These are phyloP conservation scores for Eucera pruinosa DNA, from an alignment of 2,888 invertebrate genomes.

Conservation along the genomic window DNA sequence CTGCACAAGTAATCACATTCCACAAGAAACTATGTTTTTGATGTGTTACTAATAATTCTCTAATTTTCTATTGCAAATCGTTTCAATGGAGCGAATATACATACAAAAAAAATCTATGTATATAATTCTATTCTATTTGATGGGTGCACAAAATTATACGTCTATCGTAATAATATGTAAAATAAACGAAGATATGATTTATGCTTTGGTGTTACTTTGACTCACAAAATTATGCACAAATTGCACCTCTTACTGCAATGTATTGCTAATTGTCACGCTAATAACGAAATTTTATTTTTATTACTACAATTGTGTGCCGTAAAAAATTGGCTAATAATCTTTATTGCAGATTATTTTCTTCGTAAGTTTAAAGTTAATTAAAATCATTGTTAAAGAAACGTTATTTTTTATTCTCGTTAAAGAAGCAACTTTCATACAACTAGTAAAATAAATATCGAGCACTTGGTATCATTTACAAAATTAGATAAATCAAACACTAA, in stretches of 20 bases:
- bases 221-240: slow-evolving; percentile 66
- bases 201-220: slow-evolving; percentile 60
- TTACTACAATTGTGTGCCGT: slow-evolving; percentile 8
- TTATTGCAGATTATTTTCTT: slow-evolving; percentile 1
- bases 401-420: too few species aligned
- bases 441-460: too few species aligned
- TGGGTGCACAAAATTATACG: slow-evolving; percentile 32
- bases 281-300: slow-evolving; percentile 49
- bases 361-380: neutral
- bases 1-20: slow-evolving; percentile 30
- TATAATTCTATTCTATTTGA: slow-evolving; percentile 35
- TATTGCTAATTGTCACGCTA: slow-evolving; percentile 71
- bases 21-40: neutral
- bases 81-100: neutral
- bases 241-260: slow-evolving; percentile 77
- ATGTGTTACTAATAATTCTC: slow-evolving; percentile 20
- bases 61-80: slow-evolving; percentile 12
- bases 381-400: too few species aligned
- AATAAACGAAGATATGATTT: slow-evolving; percentile 53
- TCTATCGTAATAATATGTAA: slow-evolving; percentile 45
- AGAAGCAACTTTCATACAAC: too few species aligned
- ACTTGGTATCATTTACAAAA: neutral
- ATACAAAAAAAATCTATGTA: slow-evolving; percentile 28
- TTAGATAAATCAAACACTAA: slow-evolving; percentile 4
- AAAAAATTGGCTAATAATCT: slow-evolving; percentile 4